Conservation (phyloP, 2,113 vertebrate genomes). For the Cyprinodon tularosa region DNA sequence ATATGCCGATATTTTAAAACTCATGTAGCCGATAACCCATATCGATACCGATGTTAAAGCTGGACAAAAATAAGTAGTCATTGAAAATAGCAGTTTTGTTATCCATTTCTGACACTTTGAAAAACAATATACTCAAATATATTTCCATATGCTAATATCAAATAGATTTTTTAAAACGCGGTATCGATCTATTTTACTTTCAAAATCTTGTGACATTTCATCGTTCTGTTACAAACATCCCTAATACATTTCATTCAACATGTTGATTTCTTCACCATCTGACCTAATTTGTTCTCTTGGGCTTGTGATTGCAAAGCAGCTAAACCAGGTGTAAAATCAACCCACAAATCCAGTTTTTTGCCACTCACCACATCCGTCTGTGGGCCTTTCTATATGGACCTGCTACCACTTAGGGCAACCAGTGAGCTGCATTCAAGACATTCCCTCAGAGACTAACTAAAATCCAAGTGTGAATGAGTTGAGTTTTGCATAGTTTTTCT, state of each 20-base stretch:
- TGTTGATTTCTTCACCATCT: conserved; percentile 65
- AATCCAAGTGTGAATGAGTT: not conserved
- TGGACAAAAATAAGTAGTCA: too few relatives aligned
- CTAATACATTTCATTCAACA: conserved; percentile 57
- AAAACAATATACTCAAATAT: too few relatives aligned
- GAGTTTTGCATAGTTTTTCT: not conserved
- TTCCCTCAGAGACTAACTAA: not conserved
- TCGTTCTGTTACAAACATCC: too few relatives aligned
- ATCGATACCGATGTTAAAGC: too few relatives aligned
- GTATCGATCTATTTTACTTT: too few relatives aligned
- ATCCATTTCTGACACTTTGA: too few relatives aligned
- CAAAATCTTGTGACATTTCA: too few relatives aligned
- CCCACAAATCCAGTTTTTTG: conserved; percentile 61
- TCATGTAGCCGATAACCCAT: too few relatives aligned
- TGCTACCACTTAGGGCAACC: conserved; percentile 45
- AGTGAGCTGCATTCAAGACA: conserved; percentile 29
- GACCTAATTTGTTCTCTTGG: conserved; percentile 78
- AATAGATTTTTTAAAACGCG: too few relatives aligned
- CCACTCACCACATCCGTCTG: conserved; percentile 43
- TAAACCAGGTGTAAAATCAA: conserved; percentile 76
- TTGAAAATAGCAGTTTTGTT: too few relatives aligned
- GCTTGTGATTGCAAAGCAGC: conserved; percentile 73
- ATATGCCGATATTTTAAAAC: too few relatives aligned
- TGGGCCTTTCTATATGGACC: conserved; percentile 35
- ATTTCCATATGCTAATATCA: too few relatives aligned